Evolutionary conservation across 2,888 invertebrate genomes (phyloP).

Genomic region (Synanthedon andrenaeformis): DNA sequence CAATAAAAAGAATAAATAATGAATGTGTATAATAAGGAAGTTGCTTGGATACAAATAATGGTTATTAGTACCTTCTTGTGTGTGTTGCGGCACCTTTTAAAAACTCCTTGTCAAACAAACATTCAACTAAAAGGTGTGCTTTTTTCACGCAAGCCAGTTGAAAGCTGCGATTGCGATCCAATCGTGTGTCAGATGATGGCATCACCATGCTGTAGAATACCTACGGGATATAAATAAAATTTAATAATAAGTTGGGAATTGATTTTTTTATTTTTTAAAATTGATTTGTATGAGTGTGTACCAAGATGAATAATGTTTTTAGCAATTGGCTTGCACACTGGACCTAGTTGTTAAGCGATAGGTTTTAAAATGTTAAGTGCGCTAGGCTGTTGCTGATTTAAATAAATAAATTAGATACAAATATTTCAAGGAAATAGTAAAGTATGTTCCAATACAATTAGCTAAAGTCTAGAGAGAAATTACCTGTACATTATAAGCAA

Average conservation of each 20-base stretch:
- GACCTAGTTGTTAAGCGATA: no score
- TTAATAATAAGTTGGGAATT: background rate
- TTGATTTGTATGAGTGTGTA: no score
- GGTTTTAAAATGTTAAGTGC: no score
- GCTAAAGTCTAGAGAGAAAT: no score
- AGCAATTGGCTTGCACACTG: no score
- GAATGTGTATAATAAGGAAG: background rate
- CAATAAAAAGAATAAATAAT: slow-evolving; percentile 1
- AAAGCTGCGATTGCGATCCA: slow-evolving; percentile 73
- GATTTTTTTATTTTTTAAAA: no score
- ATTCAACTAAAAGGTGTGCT: slow-evolving; percentile 56
- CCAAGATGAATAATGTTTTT: background rate
- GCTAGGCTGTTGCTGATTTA: no score
- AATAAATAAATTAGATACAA: background rate
- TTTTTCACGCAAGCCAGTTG: slow-evolving; percentile 74
- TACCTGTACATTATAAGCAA: slow-evolving; percentile 63
- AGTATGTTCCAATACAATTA: no score
- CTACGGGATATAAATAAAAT: slow-evolving; percentile 16
- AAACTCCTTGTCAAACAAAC: slow-evolving; percentile 61
- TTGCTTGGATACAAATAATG: background rate
- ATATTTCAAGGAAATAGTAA: no score
- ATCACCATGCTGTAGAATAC: slow-evolving; percentile 91
- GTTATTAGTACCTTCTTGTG: slow-evolving; percentile 43
- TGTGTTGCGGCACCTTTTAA: slow-evolving; percentile 56
- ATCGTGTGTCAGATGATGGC: slow-evolving; percentile 86